Evolutionary conservation across 2,113 vertebrate genomes (phyloP).

Genomic region (Trichomycterus rosablanca): DNA sequence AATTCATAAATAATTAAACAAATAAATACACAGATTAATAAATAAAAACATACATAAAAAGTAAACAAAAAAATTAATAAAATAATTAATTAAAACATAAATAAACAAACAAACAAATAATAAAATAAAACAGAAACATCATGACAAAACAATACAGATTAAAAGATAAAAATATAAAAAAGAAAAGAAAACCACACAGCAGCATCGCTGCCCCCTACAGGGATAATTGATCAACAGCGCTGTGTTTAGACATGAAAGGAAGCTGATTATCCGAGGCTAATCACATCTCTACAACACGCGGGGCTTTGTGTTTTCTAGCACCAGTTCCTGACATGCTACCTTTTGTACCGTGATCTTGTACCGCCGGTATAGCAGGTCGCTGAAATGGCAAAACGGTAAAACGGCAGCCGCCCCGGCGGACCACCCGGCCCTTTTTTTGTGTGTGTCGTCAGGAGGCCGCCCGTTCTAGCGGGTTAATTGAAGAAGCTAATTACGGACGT

Average conservation of each 20-base stretch:
- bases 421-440: conserved; percentile 7
- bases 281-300: conserved; percentile 14
- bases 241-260: background rate
- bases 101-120: too few species aligned
- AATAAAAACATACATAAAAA: too few species aligned
- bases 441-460: conserved; percentile 42
- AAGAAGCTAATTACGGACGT: conserved; percentile 69
- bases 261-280: conserved; percentile 30
- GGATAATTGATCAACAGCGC: conserved; percentile 48
- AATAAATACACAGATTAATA: too few species aligned
- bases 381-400: conserved; percentile 16
- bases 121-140: too few species aligned
- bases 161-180: too few species aligned
- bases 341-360: background rate
- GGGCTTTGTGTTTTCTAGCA: background rate
- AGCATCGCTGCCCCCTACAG: conserved; percentile 42
- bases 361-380: background rate
- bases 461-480: conserved; percentile 71
- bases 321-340: background rate
- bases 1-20: too few species aligned
- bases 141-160: too few species aligned
- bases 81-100: too few species aligned
- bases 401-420: conserved; percentile 16
- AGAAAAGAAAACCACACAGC: too few species aligned
- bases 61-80: too few species aligned